phyloP scores from a whole-genome alignment of 2,113 vertebrate species.

The Calyptommatus sinebrachiatus region DNA sequence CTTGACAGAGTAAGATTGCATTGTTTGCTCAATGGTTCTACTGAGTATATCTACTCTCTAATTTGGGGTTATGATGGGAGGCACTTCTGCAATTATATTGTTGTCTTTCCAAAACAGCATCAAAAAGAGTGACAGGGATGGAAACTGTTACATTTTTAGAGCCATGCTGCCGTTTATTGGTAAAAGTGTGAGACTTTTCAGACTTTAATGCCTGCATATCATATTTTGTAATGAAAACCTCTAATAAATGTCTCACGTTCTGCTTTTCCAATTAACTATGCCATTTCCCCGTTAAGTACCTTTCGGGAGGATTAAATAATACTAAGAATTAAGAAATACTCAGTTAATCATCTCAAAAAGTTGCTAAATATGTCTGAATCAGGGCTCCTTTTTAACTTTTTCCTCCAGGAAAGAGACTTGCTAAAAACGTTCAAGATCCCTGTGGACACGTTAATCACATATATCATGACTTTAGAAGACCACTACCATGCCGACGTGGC shows the following conservation, averaged over 20 bases:
- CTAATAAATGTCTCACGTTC: not conserved
- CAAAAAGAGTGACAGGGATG: not conserved
- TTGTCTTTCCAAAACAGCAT: not conserved
- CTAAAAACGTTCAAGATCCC: conserved; percentile 90
- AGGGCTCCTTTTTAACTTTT: too few species aligned
- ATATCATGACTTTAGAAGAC: conserved; percentile 89
- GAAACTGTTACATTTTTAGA: not conserved
- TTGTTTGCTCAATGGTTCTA: too few species aligned
- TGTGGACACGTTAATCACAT: conserved; percentile 86
- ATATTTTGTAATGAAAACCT: too few species aligned
- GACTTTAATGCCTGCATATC: not conserved
- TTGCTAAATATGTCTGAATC: not conserved
- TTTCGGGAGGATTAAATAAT: not conserved
- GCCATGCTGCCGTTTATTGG: not conserved
- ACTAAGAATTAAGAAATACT: too few species aligned
- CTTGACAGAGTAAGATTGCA: not conserved
- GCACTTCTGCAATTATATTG: too few species aligned
- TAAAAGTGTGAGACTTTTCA: not conserved
- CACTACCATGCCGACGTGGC: conserved; percentile 93
- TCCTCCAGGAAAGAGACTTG: conserved; percentile 84
- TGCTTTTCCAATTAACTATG: not conserved
- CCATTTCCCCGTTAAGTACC: not conserved
- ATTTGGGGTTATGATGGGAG: too few species aligned
- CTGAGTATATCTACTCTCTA: too few species aligned
- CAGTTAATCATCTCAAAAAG: too few species aligned